Conservation (phyloP, 2,113 vertebrate genomes). For the Entomyzon cyanotis region DNA sequence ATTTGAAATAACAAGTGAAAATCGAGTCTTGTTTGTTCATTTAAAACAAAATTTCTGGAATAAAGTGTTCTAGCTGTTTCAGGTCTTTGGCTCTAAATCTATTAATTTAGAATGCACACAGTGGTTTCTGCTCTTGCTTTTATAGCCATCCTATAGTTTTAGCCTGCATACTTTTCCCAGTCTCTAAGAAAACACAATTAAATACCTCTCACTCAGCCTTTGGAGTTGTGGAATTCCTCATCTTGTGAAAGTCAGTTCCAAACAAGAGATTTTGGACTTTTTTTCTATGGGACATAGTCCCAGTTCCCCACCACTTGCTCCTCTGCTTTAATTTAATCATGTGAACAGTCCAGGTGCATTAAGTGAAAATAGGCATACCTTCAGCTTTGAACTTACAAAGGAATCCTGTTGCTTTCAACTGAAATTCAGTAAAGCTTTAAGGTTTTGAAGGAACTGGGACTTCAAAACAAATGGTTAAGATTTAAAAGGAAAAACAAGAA, state of each 20-base stretch:
- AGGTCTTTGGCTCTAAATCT: background rate
- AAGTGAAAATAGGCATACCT: background rate
- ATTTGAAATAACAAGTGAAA: background rate
- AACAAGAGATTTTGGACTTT: background rate
- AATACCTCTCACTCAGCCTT: background rate
- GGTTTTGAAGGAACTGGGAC: background rate
- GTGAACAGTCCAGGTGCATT: background rate
- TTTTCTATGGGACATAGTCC: background rate
- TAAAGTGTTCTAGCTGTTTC: slow-evolving; percentile 3
- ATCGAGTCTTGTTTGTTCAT: background rate
- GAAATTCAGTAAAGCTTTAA: background rate
- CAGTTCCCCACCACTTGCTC: background rate
- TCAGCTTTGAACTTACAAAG: background rate
- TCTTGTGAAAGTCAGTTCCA: background rate
- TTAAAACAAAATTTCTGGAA: background rate
- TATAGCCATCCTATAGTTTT: background rate
- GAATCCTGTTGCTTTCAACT: background rate
- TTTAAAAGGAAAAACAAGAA: background rate
- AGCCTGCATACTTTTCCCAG: background rate
- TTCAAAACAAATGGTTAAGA: background rate
- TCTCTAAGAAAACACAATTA: background rate
- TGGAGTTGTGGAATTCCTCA: background rate
- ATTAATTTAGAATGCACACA: background rate
- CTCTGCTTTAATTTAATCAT: background rate
- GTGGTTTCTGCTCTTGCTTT: background rate